Evolutionary conservation across 2,888 invertebrate species (phyloP).

Genomic region (Epinotia brunnichana): DNA sequence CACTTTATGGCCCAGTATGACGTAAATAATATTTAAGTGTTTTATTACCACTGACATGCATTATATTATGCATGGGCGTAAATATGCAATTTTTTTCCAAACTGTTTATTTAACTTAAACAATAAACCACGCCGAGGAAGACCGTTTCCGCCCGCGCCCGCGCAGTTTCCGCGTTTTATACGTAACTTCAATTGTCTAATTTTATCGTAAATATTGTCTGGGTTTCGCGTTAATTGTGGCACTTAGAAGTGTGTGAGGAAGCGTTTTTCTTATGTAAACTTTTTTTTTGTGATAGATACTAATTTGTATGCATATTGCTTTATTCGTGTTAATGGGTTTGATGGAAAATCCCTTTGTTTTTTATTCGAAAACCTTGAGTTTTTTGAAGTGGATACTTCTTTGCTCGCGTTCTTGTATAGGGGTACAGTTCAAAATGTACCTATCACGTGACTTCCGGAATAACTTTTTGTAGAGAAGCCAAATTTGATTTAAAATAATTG

Average conservation of each 20-base stretch:
- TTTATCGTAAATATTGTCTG: conserved; percentile 14
- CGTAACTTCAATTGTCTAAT: conserved; percentile 13
- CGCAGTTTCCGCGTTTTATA: conserved; percentile 32
- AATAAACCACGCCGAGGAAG: conserved; percentile 35
- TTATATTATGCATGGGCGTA: no score
- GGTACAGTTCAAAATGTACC: no score
- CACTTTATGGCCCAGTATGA: no score
- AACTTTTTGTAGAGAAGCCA: no score
- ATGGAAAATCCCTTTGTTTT: neutral
- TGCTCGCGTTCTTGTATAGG: no score
- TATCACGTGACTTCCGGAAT: no score
- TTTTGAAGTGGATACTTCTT: no score
- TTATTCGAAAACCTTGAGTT: neutral
- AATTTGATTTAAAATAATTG: no score
- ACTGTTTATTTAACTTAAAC: conserved; percentile 17
- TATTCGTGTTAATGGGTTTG: neutral
- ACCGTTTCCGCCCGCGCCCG: conserved; percentile 24
- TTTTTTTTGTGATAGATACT: neutral
- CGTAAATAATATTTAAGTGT: no score
- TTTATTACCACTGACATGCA: no score
- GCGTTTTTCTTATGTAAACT: neutral
- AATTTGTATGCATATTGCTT: neutral
- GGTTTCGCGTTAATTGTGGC: conserved; percentile 1
- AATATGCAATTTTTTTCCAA: no score
- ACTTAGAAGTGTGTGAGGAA: neutral